Percentiles rank a stretch among this genome's conserved stretches.
Evolutionary conservation across 2,113 vertebrate genomes (phyloP).

Genomic region (Trogon surrucura): DNA sequence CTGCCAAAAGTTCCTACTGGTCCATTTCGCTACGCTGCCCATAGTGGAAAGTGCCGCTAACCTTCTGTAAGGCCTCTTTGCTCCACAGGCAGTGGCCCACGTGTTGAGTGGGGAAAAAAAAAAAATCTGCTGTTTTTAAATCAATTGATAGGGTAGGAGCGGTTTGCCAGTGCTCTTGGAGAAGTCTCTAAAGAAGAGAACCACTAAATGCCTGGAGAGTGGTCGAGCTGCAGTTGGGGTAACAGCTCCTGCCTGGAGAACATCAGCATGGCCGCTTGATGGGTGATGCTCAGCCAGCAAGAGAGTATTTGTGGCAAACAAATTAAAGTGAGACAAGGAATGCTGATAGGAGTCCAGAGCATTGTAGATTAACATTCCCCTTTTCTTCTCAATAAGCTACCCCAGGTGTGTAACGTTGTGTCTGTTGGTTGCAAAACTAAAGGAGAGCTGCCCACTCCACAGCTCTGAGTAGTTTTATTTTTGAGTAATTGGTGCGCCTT

Average conservation of each 20-base stretch:
- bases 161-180: background rate
- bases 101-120: rapidly evolving
- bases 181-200: background rate
- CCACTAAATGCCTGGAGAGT: background rate
- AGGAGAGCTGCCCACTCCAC: background rate
- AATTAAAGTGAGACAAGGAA: background rate
- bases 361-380: background rate
- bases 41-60: background rate
- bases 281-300: background rate
- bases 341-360: background rate
- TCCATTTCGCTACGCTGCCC: background rate
- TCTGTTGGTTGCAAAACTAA: background rate
- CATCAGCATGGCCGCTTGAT: background rate
- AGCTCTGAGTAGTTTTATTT: background rate
- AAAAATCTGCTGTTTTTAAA: background rate
- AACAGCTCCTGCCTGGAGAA: background rate
- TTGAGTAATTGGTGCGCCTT: background rate
- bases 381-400: background rate
- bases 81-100: background rate
- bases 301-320: background rate
- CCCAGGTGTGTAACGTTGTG: background rate
- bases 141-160: background rate
- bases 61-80: background rate
- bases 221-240: background rate
- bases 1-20: background rate